A percentile compares a stretch with the other conserved stretches of the same genome.
Evolutionary conservation across 2,888 invertebrate genomes (phyloP).

Genomic region (Xanthorhoe spadicearia): DNA sequence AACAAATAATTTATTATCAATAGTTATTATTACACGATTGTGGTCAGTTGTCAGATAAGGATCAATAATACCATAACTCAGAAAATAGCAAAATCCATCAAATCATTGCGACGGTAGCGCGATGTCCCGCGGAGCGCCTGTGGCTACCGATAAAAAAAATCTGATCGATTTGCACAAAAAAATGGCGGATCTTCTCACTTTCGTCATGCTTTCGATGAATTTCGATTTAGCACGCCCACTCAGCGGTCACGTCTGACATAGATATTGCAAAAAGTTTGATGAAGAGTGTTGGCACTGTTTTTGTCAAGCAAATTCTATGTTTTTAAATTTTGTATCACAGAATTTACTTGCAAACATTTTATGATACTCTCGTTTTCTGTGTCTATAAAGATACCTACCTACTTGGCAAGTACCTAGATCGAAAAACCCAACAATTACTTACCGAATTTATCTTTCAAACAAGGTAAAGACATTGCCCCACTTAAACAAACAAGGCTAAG

Average conservation of each 20-base stretch:
- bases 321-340: too few species aligned
- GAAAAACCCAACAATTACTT: too few species aligned
- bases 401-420: too few species aligned
- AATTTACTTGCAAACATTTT: too few species aligned
- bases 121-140: conserved; percentile 63
- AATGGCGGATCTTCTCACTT: conserved; percentile 66
- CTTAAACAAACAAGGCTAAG: not conserved
- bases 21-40: not conserved
- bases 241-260: conserved; percentile 46
- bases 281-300: conserved; percentile 15
- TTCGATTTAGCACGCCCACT: conserved; percentile 76
- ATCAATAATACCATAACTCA: conserved; percentile 37
- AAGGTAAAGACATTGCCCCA: too few species aligned
- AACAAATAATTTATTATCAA: too few species aligned
- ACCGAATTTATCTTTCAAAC: too few species aligned
- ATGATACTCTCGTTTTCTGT: too few species aligned
- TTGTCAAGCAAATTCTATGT: not conserved
- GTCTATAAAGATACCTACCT: too few species aligned
- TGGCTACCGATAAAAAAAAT: conserved; percentile 57
- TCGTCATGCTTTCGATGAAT: conserved; percentile 57
- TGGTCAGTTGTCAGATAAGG: conserved; percentile 1
- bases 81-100: conserved; percentile 65
- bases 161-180: conserved; percentile 72
- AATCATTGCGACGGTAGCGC: conserved; percentile 54
- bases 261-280: conserved; percentile 30